Base-by-base conservation (phyloP, 2,797 vertebrate genomes). In the Cyclura pinguis region DNA sequence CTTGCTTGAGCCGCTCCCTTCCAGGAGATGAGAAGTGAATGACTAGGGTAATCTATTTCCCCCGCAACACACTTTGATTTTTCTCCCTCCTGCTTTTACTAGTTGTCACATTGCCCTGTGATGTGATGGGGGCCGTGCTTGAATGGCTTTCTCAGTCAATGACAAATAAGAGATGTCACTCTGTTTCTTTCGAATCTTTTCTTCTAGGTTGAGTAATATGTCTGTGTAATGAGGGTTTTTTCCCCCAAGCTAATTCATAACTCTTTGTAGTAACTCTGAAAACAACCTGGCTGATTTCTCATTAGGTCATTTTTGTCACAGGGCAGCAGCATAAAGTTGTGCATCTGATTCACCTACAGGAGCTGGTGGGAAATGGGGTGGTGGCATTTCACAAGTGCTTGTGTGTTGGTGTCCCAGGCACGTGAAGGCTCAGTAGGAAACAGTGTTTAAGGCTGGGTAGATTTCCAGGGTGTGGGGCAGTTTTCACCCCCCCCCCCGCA, bases 191-290 rank as follows among this genome's bases (percentile, higher is more conserved):
- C 62, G 3, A 38, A 87, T 74, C 57, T 27, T 84, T 77, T 59
- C 76, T 88, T 88, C 78, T 82, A 32, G 84, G 82, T 80, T 80
- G 84, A 84, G 92, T 92, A 92, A 82, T 80, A 91, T 12, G 38
- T 67, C 92, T 83, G 1, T 4, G 18, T 92, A 90, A 62, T 62
- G 20, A 85, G 90, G 93, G 93, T 22, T 38, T 42, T 47, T 38
- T 8, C 27, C 50, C 50, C 10, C 92, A 91, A 62, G 57, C 83
- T 89, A 85, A 38, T 80, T 72, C 3, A 0, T 73, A 87, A 64
- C 74, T 35, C 27, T 69, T 18, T n/a, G 87, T 0, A 0, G 27
- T n/a, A 0, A 0, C 55, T n/a, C 47, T 59, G 24, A 76, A 85
- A 78, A 29, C n/a, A 85, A 62, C 14, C 3, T 35, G 24, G 29